phyloP scores from a whole-genome alignment of 2,888 invertebrate genomes.

The Lucinisca nassula region DNA sequence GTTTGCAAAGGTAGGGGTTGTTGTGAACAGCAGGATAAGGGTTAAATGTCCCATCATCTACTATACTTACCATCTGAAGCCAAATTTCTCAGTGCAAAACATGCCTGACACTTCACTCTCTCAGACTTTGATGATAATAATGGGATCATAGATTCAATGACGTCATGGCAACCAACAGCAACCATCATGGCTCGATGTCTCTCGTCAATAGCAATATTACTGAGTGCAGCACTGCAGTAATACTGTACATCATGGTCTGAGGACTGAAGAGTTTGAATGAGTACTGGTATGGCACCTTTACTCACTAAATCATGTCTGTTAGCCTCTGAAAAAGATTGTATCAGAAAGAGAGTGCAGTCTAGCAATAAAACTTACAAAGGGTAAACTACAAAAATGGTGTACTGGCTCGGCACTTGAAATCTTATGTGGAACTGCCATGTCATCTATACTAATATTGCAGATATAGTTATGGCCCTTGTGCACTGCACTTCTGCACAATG shows the following conservation, averaged over 20 bases:
- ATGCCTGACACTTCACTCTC: constrained; percentile 82
- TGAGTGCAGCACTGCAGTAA: constrained; percentile 83
- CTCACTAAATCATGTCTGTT: constrained; percentile 80
- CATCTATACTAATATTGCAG: no score
- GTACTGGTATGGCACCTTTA: constrained; percentile 80
- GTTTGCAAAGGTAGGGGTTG: no score
- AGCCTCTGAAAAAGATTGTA: constrained; percentile 78
- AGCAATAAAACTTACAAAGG: no score
- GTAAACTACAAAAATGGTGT: no score
- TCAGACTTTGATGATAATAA: constrained; percentile 69
- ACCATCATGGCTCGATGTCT: constrained; percentile 84
- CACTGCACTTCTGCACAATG: no score
- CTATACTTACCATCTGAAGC: constrained; percentile 83
- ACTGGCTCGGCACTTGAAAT: no score
- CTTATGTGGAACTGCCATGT: no score
- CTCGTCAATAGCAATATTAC: constrained; percentile 83
- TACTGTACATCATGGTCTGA: constrained; percentile 81
- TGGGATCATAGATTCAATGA: constrained; percentile 76
- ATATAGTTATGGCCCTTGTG: no score
- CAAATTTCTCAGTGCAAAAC: constrained; percentile 82
- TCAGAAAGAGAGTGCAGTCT: no score
- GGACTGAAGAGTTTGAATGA: constrained; percentile 78
- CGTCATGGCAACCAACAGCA: constrained; percentile 82
- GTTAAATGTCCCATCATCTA: no score
- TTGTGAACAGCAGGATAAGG: no score